Percentiles rank a stretch among this genome's conserved stretches.
phyloP scores from a whole-genome alignment of 2,113 vertebrate genomes.

The Drymodes brunneopygia region DNA sequence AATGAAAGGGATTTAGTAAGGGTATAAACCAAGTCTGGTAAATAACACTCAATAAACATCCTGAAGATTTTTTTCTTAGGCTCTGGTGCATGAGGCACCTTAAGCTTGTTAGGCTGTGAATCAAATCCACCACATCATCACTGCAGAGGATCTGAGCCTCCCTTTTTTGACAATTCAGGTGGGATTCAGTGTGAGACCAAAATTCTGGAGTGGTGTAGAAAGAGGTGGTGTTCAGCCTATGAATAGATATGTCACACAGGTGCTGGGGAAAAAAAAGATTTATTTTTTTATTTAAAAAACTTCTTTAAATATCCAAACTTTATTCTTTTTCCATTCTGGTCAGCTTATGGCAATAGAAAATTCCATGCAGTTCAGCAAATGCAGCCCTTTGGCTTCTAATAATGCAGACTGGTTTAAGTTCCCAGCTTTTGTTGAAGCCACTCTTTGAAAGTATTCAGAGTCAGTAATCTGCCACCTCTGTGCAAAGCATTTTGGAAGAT shows the following conservation, averaged over 20 bases:
- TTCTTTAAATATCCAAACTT: not conserved
- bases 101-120: not conserved
- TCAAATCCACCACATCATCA: not conserved
- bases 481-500: not conserved
- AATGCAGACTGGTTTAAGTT: not conserved
- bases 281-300: not conserved
- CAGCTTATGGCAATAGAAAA: not conserved
- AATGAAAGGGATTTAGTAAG: not conserved
- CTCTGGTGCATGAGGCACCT: not conserved
- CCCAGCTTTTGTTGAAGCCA: not conserved
- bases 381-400: not conserved
- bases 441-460: not conserved
- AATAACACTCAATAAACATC: not conserved
- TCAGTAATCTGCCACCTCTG: not conserved
- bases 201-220: not conserved
- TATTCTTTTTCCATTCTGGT: not conserved
- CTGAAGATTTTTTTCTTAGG: not conserved
- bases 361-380: not conserved
- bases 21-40: not conserved
- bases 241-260: accelerated
- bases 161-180: not conserved
- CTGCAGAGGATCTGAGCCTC: not conserved
- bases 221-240: not conserved
- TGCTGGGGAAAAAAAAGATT: not conserved
- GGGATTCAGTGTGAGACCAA: not conserved